Evolutionary conservation across 2,888 invertebrate genomes (phyloP).

Genomic region (Platypus cylindrus): DNA sequence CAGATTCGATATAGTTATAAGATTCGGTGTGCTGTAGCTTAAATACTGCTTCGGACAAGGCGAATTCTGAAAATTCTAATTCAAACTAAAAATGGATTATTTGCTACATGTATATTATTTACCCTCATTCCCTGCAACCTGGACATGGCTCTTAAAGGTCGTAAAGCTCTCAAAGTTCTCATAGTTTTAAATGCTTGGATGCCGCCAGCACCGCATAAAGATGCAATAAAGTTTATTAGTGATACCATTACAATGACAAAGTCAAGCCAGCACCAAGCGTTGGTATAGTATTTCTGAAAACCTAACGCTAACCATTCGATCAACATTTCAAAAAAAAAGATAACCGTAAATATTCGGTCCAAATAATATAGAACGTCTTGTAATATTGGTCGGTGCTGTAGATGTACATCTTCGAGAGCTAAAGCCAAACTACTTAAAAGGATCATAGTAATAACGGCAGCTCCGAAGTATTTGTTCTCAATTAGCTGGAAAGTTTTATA

Average conservation of each 20-base stretch:
- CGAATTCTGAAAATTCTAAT: too few relatives aligned
- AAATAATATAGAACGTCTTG: conserved; percentile 90
- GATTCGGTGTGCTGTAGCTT: too few relatives aligned
- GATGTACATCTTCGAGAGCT: conserved; percentile 94
- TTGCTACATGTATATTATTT: conserved; percentile 42
- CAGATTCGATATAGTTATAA: too few relatives aligned
- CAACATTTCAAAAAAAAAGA: conserved; percentile 98
- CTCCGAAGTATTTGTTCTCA: conserved; percentile 99
- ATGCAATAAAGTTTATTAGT: conserved; percentile 93
- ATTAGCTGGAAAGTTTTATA: conserved; percentile 89
- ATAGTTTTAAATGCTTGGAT: conserved; percentile 99
- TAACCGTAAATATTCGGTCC: conserved; percentile 96
- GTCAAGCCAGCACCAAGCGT: conserved; percentile 99
- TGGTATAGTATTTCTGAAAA: conserved; percentile 94
- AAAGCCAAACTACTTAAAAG: conserved; percentile 93
- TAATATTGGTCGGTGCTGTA: conserved; percentile 78
- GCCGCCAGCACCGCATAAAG: conserved; percentile 88
- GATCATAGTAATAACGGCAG: conserved; percentile 98
- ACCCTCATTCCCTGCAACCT: conserved; percentile 99
- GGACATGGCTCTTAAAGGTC: conserved; percentile 97
- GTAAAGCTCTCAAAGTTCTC: conserved; percentile 94
- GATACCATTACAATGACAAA: conserved; percentile 98
- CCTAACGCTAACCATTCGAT: conserved; percentile 97
- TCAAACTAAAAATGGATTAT: neutral
- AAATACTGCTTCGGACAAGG: too few relatives aligned